Evolutionary conservation across 2,797 vertebrate species (phyloP), one percentile per base, ranked within the genome.

Genomic region (Octomys mimax): DNA sequence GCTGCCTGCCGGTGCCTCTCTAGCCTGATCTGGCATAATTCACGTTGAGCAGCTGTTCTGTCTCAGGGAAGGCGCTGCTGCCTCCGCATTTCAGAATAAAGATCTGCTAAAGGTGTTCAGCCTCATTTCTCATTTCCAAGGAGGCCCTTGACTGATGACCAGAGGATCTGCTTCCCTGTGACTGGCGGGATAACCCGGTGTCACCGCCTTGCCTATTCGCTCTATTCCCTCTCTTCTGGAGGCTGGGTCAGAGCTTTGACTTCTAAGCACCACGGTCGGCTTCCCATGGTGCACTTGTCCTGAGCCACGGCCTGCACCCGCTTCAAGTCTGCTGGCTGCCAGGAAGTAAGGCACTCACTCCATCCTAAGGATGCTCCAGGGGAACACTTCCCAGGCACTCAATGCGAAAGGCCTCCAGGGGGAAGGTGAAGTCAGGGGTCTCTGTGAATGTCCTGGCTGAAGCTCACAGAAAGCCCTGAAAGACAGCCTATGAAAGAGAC

Each of bases 61-160:
- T 79, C 87, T 91, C 22, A 0, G 49, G 81, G n/a, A 94, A 96
- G 89, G 80, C 0, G 0, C 89, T 77, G 80, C 90, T 66, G 80
- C 66, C 81, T 87, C 66, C 62, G 59, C 80, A 31, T 95, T 96
- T 95, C 94, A 89, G 94, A 95, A 68, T 96, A 97, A 96, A 92
- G 95, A 94, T 77, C 91, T 93, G 84, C 93, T 91, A 87, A 94
- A 97, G 70, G 92, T 66, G 83, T 97, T 95, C 96, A 81, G 81
- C 52, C 91, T 94, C 57, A 0, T 91, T 96, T 94, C 83, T 95
- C 80, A 96, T 94, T 95, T 95, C 93, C 97, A 96, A 86, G 93
- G 95, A 95, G 82, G 89, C 77, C 88, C 94, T 93, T 90, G 97
- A 97, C 89, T 92, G 97, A 97, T 94, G 94, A 73, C 96, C 87